Evolutionary conservation across 2,797 vertebrate species (phyloP).

Genomic region (Setipinna tenuifilis): DNA sequence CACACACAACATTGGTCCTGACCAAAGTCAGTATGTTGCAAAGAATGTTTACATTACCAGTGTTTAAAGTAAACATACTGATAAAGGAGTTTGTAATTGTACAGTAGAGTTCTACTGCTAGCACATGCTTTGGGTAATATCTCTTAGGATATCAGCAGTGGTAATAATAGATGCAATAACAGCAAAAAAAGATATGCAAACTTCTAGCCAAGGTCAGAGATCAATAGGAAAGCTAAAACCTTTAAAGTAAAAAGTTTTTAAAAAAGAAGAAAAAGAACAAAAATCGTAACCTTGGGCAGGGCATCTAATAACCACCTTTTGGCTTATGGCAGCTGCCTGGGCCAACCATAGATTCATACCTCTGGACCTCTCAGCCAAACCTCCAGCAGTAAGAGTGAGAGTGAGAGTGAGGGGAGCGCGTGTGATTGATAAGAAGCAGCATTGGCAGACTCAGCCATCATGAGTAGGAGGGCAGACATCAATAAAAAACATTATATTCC

Average conservation of each 20-base stretch:
- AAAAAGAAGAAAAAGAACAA: background rate
- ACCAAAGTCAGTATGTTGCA: no score
- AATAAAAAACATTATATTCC: conserved; percentile 14
- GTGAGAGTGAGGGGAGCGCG: background rate
- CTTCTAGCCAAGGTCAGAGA: no score
- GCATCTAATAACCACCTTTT: background rate
- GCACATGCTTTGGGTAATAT: no score
- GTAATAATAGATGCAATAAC: no score
- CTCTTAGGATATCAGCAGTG: no score
- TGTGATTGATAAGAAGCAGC: conserved; percentile 2
- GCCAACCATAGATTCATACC: background rate
- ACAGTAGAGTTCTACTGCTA: no score
- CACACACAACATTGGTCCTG: no score
- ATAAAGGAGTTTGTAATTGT: no score
- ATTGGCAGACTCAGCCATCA: background rate
- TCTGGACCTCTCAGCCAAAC: background rate
- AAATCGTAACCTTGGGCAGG: conserved; percentile 4
- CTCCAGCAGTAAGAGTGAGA: background rate
- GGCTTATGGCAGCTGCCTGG: background rate
- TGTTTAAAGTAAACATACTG: no score
- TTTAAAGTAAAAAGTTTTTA: background rate
- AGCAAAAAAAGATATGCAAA: no score
- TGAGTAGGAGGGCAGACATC: background rate
- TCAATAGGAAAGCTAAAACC: background rate
- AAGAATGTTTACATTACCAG: no score